Base-by-base conservation (phyloP, 1,140 invertebrate genomes). In the Drepana arcuata region DNA sequence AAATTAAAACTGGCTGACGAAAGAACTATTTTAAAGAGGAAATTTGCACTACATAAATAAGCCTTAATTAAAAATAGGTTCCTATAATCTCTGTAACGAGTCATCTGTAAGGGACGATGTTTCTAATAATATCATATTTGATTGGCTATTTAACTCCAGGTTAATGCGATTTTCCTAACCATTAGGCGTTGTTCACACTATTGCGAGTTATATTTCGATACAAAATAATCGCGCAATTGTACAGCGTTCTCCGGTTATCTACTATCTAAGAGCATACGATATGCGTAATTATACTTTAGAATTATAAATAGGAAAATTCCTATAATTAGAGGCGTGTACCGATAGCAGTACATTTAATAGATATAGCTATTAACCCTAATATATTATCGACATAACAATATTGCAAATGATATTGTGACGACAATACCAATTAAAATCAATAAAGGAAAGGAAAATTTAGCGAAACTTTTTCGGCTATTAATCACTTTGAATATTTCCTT, bases 281-380 rank as follows among this genome's bases (percentile, higher is more conserved):
- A n/a, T n/a, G n/a, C n/a, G n/a, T 30, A 41, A 37, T 51, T 34
- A 50, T 55, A 41, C 4, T 21, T 21, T 5, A 26, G 6, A 10
- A n/a, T 53, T 53, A 64, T 65, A 62, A 61, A 60, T 75, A 73
- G 74, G 74, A 79, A 79, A 72, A 74, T 79, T 79, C 72, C 74
- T 66, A 68, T 58, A 55, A 68, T 69, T 69, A 65, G 40, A 43
- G 47, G 48, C 40, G 41, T 62, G 55, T 61, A 37, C 58, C 59
- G 49, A 26, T 33, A 49, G 55, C 51, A 65, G 49, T 54, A 58
- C 51, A n/a, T n/a, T n/a, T n/a, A n/a, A n/a, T n/a, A n/a, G n/a
- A n/a, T 37, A n/a, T 38, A 48, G 44, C 46, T 56, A 45, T 75
- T 72, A 73, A 67, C 74, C 70, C 59, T 48, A 68, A 70, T 74